A percentile compares a stretch with the other conserved stretches of the same genome.
phyloP scores from a whole-genome alignment of 2,113 vertebrate species.

The Stigmatopora argus region DNA sequence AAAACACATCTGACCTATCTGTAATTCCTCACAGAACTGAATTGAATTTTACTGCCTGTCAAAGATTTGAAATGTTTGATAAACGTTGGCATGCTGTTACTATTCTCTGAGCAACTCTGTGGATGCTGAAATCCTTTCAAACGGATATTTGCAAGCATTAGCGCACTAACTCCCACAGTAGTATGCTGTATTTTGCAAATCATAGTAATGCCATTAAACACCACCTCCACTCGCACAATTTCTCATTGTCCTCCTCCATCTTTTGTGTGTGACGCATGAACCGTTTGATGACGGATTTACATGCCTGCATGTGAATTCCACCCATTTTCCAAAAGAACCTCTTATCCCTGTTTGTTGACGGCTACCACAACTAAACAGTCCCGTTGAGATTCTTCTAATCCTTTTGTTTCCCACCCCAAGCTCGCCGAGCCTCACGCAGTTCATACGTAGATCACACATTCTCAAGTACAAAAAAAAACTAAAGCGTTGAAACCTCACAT shows the following conservation, averaged over 20 bases:
- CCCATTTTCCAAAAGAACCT: slow-evolving; percentile 17
- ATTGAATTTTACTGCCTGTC: not conserved
- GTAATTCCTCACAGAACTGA: too few species aligned
- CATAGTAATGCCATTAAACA: slow-evolving; percentile 13
- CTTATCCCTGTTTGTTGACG: slow-evolving; percentile 46
- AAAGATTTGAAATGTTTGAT: not conserved
- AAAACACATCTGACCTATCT: too few species aligned
- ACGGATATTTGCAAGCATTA: slow-evolving; percentile 16
- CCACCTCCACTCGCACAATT: slow-evolving; percentile 13
- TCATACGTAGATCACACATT: slow-evolving; percentile 45
- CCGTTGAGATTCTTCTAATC: slow-evolving; percentile 31
- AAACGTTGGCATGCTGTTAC: slow-evolving; percentile 7
- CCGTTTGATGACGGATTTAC: slow-evolving; percentile 29
- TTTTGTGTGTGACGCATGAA: slow-evolving; percentile 3
- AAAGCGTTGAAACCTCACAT: slow-evolving; percentile 2
- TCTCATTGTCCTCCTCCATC: slow-evolving; percentile 28
- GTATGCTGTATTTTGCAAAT: not conserved
- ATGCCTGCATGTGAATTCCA: slow-evolving; percentile 29
- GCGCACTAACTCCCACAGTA: slow-evolving; percentile 13
- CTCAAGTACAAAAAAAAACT: slow-evolving; percentile 25
- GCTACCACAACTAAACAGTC: slow-evolving; percentile 30
- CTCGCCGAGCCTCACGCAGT: slow-evolving; percentile 29
- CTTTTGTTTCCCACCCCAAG: slow-evolving; percentile 39
- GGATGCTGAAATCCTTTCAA: slow-evolving; percentile 27
- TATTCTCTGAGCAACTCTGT: slow-evolving; percentile 37